Evolutionary conservation across 1,140 invertebrate genomes (phyloP).

Genomic region (Philopotamus ludificatus): DNA sequence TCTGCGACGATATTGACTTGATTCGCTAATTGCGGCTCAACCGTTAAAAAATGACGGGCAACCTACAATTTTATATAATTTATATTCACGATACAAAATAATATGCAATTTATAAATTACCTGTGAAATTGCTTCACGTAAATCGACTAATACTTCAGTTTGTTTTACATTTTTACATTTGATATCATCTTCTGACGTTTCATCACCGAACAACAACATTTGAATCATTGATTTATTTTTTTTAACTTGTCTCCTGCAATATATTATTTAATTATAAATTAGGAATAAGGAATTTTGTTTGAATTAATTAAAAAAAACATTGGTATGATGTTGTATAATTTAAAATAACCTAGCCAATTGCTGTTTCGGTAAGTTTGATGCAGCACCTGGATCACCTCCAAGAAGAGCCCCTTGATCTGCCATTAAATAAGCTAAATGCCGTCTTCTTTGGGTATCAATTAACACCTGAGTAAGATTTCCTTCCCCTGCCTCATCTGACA

Average conservation of each 20-base stretch:
- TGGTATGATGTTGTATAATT: background rate
- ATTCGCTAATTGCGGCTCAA: constrained; percentile 71
- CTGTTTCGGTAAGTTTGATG: constrained; percentile 89
- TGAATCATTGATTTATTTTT: constrained; percentile 89
- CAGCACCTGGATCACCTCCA: constrained; percentile 85
- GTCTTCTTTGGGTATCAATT: constrained; percentile 85
- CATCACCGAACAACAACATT: constrained; percentile 82
- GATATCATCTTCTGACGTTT: constrained; percentile 72
- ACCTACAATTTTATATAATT: constrained; percentile 66
- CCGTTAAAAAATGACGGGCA: constrained; percentile 82
- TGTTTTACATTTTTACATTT: constrained; percentile 97
- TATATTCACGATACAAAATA: background rate
- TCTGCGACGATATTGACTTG: constrained; percentile 83
- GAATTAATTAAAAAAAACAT: background rate
- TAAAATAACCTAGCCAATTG: constrained; percentile 63
- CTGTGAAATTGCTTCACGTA: constrained; percentile 91
- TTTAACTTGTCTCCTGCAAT: constrained; percentile 78
- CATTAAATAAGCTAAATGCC: constrained; percentile 95
- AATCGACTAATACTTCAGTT: constrained; percentile 89
- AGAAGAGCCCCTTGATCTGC: constrained; percentile 90
- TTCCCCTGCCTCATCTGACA: constrained; percentile 57
- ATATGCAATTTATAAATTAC: constrained; percentile 42
- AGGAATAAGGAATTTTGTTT: background rate
- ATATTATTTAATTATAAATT: background rate
- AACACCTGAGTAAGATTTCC: constrained; percentile 80